These are phyloP conservation scores for Electrophaes corylata DNA, from an alignment of 2,888 invertebrate genomes.

Conservation along the genomic window DNA sequence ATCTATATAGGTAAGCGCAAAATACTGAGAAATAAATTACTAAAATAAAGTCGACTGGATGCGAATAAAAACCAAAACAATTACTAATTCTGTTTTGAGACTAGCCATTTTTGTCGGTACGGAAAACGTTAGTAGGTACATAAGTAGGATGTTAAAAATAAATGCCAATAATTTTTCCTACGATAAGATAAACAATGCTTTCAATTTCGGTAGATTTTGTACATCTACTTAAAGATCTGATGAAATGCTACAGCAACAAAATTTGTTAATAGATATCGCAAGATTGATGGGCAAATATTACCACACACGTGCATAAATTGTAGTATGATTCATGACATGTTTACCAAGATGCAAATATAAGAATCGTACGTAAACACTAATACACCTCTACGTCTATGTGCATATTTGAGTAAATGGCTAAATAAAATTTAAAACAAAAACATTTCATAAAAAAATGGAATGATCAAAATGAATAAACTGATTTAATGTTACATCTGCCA, in stretches of 20 bases:
- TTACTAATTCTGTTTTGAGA: slow-evolving; percentile 62
- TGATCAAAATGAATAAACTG: slow-evolving; percentile 6
- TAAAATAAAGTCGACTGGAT: slow-evolving; percentile 17
- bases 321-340: slow-evolving; percentile 26
- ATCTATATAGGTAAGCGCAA: slow-evolving; percentile 34
- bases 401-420: slow-evolving; percentile 11
- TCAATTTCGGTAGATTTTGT: slow-evolving; percentile 38
- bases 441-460: slow-evolving; percentile 14
- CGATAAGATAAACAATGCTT: slow-evolving; percentile 28
- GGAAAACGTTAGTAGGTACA: slow-evolving; percentile 47
- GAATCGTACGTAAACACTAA: slow-evolving; percentile 5
- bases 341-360: slow-evolving; percentile 13
- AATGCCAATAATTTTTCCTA: slow-evolving; percentile 27
- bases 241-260: slow-evolving; percentile 66
- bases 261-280: slow-evolving; percentile 49
- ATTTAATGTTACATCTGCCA: slow-evolving; percentile 2
- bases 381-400: slow-evolving; percentile 3
- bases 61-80: slow-evolving; percentile 25
- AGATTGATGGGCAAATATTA: slow-evolving; percentile 49
- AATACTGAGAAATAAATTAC: slow-evolving; percentile 22
- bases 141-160: slow-evolving; percentile 31
- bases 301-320: slow-evolving; percentile 58
- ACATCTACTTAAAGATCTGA: slow-evolving; percentile 50
- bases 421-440: background rate
- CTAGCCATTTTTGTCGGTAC: slow-evolving; percentile 76